phyloP scores from a whole-genome alignment of 2,888 invertebrate species.

The Pterostichus niger region DNA sequence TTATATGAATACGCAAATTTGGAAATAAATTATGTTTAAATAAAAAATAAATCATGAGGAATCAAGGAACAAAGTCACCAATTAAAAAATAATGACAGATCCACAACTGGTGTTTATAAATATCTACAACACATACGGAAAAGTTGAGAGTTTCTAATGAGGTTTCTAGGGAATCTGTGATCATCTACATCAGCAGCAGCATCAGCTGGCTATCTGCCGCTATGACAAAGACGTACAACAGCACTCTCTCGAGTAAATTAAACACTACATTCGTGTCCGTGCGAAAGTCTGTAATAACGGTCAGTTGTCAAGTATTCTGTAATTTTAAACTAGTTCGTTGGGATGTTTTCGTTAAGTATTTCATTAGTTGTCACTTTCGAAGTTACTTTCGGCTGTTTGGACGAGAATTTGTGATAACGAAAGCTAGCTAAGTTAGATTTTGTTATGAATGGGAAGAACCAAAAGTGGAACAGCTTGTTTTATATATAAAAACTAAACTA shows the following conservation, averaged over 20 bases:
- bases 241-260: conserved; percentile 26
- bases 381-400: conserved; percentile 34
- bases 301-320: conserved; percentile 1
- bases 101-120: conserved; percentile 34
- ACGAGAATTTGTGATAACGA: conserved; percentile 4
- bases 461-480: no score
- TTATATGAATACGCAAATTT: no score
- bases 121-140: conserved; percentile 21
- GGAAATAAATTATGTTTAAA: no score
- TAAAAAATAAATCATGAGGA: no score
- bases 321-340: conserved; percentile 16
- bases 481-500: no score
- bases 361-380: conserved; percentile 23
- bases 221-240: conserved; percentile 6
- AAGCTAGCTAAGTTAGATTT: not conserved
- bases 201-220: conserved; percentile 20
- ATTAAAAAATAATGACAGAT: conserved; percentile 21
- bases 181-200: conserved; percentile 36
- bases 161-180: conserved; percentile 63
- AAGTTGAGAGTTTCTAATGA: conserved; percentile 52
- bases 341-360: not conserved
- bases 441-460: no score
- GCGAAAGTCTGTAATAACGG: conserved; percentile 22
- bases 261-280: not conserved
- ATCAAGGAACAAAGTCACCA: not conserved